A percentile compares a stretch with the other conserved stretches of the same genome.
phyloP scores from a whole-genome alignment of 2,113 vertebrate genomes.

The Lepus americanus region DNA sequence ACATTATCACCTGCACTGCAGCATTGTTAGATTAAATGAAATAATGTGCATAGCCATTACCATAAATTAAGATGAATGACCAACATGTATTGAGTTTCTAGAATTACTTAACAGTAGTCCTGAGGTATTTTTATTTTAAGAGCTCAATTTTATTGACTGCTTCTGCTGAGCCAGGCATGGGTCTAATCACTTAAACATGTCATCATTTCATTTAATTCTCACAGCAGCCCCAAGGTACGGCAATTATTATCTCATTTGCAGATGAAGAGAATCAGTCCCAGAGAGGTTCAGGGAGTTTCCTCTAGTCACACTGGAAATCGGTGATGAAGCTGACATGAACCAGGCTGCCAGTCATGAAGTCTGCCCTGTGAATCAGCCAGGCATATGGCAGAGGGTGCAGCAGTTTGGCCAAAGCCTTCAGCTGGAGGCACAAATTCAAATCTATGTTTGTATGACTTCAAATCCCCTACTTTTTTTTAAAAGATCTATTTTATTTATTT shows the following conservation, averaged over 20 bases:
- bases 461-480: not conserved
- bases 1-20: not conserved
- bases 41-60: not conserved
- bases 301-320: not conserved
- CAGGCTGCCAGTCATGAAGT: not conserved
- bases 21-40: conserved; percentile 2
- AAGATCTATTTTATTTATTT: too few species aligned
- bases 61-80: not conserved
- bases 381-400: not conserved
- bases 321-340: not conserved
- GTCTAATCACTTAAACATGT: conserved; percentile 3
- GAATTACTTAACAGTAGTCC: not conserved
- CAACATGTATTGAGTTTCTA: not conserved
- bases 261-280: conserved; percentile 12
- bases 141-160: not conserved
- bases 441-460: not conserved
- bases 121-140: not conserved
- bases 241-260: not conserved
- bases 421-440: not conserved
- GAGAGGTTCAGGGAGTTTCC: not conserved
- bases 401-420: not conserved
- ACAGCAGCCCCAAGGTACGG: not conserved
- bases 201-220: conserved; percentile 1
- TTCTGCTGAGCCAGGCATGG: not conserved
- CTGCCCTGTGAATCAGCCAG: not conserved